Evolutionary conservation across 2,113 vertebrate genomes (phyloP), one percentile per base, ranked within the genome.

Genomic region (Salvelinus namaycush): DNA sequence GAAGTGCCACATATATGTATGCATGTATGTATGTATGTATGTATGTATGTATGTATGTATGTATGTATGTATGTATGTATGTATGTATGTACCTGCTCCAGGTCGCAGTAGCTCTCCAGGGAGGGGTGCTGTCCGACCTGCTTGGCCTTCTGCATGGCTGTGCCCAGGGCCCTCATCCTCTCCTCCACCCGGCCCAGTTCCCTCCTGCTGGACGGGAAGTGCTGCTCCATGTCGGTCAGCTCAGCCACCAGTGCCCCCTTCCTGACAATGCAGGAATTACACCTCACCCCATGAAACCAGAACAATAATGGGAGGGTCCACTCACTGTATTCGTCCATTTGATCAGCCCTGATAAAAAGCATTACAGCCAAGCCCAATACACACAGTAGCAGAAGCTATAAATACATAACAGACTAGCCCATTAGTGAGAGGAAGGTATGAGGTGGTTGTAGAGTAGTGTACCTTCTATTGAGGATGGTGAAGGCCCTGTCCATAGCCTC

Each of bases 141-240:
- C 78, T 74, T 91, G 85, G 94, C 95, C 74, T 90, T 94, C 78
- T 93, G 93, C 86, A 96, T 92, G 54, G 93, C 92, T 68, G 73
- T 87, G 74, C 81, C 79, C 82, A 98, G 88, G 24, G 79, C 74
- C 68, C 84, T 88, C 27, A 83, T 92, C 79, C 89, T 96, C 70
- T 91, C 86, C 82, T 93, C 90, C 9, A 97, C 86, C 14, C 54
- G 62, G 5, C 79, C 76, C 81, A 93, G 88, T 48, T 88, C 78
- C 16, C 81, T 78, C 70, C 79, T 79, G 72, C 92, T 88, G 68
- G 59, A 70, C 29, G 88, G 79, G 74, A 92, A 89, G 44, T 84
- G 91, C 51, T 12, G 78, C 48, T 92, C 86, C 68, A 93, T 83
- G 27, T 66, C 81, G 26, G 68, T 72, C 68, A 97, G 70, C 68